phyloP scores from a whole-genome alignment of 2,797 vertebrate genomes.

The Crenuchus spilurus region DNA sequence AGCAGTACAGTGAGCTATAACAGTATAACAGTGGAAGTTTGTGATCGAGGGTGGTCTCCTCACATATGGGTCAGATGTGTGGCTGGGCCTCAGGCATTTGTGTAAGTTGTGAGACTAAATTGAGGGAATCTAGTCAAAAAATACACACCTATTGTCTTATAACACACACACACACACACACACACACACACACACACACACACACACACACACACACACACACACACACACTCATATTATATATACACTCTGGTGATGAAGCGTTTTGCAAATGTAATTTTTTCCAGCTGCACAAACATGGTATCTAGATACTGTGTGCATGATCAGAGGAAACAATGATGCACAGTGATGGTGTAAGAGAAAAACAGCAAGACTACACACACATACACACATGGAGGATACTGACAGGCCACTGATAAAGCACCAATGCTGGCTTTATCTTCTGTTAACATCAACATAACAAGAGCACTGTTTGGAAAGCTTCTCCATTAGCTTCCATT shows the following conservation, averaged over 20 bases:
- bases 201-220: constrained; percentile 16
- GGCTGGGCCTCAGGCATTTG: constrained; percentile 35
- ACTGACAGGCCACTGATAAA: constrained; percentile 51
- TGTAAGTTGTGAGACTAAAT: constrained; percentile 19
- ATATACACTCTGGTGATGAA: neutral
- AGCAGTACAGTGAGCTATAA: constrained; percentile 23
- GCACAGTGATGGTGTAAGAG: neutral
- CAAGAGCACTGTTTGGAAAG: constrained; percentile 14
- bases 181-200: constrained; percentile 4
- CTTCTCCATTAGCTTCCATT: constrained; percentile 18
- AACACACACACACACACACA: constrained; percentile 22
- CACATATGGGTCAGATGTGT: constrained; percentile 13
- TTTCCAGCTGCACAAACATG: constrained; percentile 51
- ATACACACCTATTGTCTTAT: constrained; percentile 21
- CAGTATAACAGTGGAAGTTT: neutral
- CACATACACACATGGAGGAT: constrained; percentile 22
- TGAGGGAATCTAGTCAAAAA: constrained; percentile 15
- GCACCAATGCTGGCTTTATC: constrained; percentile 16
- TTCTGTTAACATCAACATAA: constrained; percentile 20
- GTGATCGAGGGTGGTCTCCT: constrained; percentile 19
- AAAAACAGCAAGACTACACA: constrained; percentile 32
- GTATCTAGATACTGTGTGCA: constrained; percentile 40
- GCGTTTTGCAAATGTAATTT: constrained; percentile 27
- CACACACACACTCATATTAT: constrained; percentile 1
- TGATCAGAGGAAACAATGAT: constrained; percentile 37